A percentile compares a stretch with the other conserved stretches of the same genome.
Evolutionary conservation across 1,140 invertebrate species (phyloP).

Genomic region (Hydropsyche tenuis): DNA sequence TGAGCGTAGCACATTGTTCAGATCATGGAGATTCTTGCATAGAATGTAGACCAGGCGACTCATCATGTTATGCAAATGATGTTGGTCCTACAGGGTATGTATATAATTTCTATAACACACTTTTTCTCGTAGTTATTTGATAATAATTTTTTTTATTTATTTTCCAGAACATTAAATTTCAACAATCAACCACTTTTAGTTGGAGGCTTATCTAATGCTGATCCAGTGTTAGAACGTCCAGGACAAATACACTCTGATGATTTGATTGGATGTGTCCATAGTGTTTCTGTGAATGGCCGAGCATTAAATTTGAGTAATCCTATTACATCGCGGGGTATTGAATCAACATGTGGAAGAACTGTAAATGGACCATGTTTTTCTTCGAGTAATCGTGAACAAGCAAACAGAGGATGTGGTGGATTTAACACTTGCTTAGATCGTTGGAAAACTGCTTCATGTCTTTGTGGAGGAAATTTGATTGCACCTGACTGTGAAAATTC

Average conservation of each 20-base stretch:
- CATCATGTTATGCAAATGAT: conserved; percentile 81
- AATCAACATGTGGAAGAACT: conserved; percentile 75
- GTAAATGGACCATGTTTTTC: conserved; percentile 67
- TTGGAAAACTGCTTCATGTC: conserved; percentile 78
- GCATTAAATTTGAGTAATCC: conserved; percentile 80
- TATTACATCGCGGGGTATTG: conserved; percentile 72
- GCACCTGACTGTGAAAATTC: conserved; percentile 82
- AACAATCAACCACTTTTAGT: conserved; percentile 86
- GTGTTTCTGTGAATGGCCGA: conserved; percentile 85
- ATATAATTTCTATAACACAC: conserved; percentile 8
- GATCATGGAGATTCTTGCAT: conserved; percentile 86
- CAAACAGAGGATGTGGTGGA: conserved; percentile 67
- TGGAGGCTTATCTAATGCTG: conserved; percentile 83
- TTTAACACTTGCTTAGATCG: conserved; percentile 79
- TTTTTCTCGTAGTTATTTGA: conserved; percentile 4
- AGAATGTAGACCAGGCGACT: conserved; percentile 82
- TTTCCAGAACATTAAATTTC: conserved; percentile 86
- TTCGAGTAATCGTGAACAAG: conserved; percentile 56
- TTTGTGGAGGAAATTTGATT: conserved; percentile 71
- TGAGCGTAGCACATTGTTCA: conserved; percentile 80
- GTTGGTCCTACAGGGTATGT: conserved; percentile 76
- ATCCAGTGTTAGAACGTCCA: conserved; percentile 83
- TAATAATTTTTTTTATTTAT: conserved; percentile 43
- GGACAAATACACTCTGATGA: conserved; percentile 91
- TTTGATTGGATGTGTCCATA: conserved; percentile 91